phyloP scores from a whole-genome alignment of 2,797 vertebrate species.

The Sparidentex hasta region DNA sequence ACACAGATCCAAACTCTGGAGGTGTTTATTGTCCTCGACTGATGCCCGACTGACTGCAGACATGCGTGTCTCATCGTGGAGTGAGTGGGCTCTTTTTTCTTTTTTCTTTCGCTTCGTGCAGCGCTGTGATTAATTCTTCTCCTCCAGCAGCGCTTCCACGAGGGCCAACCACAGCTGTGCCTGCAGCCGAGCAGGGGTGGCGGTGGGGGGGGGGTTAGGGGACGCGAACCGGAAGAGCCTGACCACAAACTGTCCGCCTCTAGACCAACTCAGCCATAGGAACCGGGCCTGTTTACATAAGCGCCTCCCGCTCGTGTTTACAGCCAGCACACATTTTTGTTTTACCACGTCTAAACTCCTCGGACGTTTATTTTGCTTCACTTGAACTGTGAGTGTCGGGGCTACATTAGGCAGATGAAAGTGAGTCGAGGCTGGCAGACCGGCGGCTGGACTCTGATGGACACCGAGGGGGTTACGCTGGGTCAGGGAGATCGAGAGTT shows the following conservation, averaged over 20 bases:
- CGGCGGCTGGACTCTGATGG: slow-evolving; percentile 25
- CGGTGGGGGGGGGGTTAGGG: neutral
- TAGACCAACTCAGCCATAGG: slow-evolving; percentile 63
- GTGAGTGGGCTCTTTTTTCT: slow-evolving; percentile 40
- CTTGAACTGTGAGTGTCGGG: slow-evolving; percentile 77
- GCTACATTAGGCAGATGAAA: slow-evolving; percentile 60
- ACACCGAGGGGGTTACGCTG: slow-evolving; percentile 4
- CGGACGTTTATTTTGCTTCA: slow-evolving; percentile 77
- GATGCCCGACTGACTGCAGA: slow-evolving; percentile 64
- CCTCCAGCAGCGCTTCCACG: slow-evolving; percentile 65
- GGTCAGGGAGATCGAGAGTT: slow-evolving; percentile 37
- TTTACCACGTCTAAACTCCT: slow-evolving; percentile 76
- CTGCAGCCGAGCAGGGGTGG: slow-evolving; percentile 23
- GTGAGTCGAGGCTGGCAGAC: slow-evolving; percentile 47
- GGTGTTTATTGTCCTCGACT: slow-evolving; percentile 36
- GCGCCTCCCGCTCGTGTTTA: slow-evolving; percentile 79
- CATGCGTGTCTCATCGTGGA: slow-evolving; percentile 70
- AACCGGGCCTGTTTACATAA: slow-evolving; percentile 79
- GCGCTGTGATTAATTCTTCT: slow-evolving; percentile 61
- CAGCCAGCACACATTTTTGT: slow-evolving; percentile 79
- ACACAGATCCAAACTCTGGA: slow-evolving; percentile 2
- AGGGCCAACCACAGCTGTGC: slow-evolving; percentile 75
- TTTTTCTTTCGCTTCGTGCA: slow-evolving; percentile 38
- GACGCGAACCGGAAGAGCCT: slow-evolving; percentile 65
- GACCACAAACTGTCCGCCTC: slow-evolving; percentile 74